Evolutionary conservation across 2,113 vertebrate species (phyloP).

Genomic region (human): DNA sequence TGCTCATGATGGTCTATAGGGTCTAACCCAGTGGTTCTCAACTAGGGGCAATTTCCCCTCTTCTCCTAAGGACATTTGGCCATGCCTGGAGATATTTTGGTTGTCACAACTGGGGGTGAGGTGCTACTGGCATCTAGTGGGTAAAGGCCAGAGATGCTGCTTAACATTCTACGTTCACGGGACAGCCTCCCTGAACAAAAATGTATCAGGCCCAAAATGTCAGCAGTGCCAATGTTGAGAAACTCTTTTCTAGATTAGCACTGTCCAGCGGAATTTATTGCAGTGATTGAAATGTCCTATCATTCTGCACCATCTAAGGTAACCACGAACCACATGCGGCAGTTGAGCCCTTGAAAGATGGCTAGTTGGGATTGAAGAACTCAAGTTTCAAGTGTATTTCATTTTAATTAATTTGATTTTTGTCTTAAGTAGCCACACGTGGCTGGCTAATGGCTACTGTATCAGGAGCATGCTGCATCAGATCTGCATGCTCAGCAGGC

Average conservation of each 20-base stretch:
- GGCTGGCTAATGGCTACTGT: not conserved
- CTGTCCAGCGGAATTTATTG: rapidly evolving
- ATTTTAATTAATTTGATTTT: constrained; percentile 50
- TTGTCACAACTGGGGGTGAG: not conserved
- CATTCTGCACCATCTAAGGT: not conserved
- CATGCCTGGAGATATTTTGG: not conserved
- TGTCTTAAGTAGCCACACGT: not conserved
- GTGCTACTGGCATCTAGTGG: not conserved
- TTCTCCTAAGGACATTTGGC: not conserved
- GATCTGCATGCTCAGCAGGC: not conserved
- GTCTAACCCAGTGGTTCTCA: not conserved
- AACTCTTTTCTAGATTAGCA: not conserved
- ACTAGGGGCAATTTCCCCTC: not conserved
- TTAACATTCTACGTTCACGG: not conserved
- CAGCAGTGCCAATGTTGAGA: rapidly evolving
- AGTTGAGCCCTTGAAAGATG: not conserved
- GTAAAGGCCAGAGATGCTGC: not conserved
- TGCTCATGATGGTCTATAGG: not conserved
- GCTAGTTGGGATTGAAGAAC: not conserved
- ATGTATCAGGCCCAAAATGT: not conserved
- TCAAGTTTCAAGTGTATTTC: constrained; percentile 32
- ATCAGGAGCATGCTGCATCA: not conserved
- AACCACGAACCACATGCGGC: not conserved
- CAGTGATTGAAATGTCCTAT: rapidly evolving
- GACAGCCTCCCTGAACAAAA: not conserved